A percentile compares a stretch with the other conserved stretches of the same genome.
Conservation (phyloP, 1,140 invertebrate genomes). For the Drosophila seguyi region DNA sequence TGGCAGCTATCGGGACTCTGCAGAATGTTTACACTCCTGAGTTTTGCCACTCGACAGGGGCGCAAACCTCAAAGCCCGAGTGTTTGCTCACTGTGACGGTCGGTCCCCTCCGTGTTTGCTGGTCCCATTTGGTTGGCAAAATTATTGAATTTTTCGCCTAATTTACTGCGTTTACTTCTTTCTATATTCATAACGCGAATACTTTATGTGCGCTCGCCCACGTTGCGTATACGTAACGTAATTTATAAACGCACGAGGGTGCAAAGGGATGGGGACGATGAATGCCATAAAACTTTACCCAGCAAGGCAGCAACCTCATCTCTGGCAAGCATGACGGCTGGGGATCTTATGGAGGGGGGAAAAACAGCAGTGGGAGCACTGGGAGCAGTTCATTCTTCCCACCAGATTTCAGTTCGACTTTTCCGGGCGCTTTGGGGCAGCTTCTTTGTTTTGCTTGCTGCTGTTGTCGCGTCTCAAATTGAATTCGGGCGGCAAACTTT, state of each 20-base stretch:
- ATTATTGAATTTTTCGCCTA: constrained; percentile 76
- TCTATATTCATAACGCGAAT: constrained; percentile 71
- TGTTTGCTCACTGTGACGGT: constrained; percentile 11
- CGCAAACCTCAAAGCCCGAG: constrained; percentile 14
- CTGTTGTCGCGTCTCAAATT: constrained; percentile 58
- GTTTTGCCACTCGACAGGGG: constrained; percentile 22
- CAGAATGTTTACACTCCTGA: constrained; percentile 38
- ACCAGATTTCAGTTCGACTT: constrained; percentile 39
- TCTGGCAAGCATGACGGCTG: constrained; percentile 3
- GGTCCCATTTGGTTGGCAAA: constrained; percentile 37
- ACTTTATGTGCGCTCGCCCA: constrained; percentile 64
- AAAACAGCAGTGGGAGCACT: too few species aligned
- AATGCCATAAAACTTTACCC: constrained; percentile 53
- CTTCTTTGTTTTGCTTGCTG: constrained; percentile 53
- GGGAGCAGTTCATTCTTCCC: constrained; percentile 21
- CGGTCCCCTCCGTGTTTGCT: constrained; percentile 12
- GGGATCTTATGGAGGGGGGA: neutral
- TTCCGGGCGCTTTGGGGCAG: constrained; percentile 32
- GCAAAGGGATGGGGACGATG: neutral
- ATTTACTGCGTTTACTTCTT: constrained; percentile 70
- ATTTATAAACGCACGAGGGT: constrained; percentile 59
- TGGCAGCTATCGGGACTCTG: constrained; percentile 26
- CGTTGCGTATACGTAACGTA: constrained; percentile 77
- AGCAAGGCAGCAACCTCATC: constrained; percentile 40
- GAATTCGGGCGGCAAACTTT: constrained; percentile 54